Evolutionary conservation across 2,888 invertebrate species (phyloP).

Genomic region (Drosophila differens): DNA sequence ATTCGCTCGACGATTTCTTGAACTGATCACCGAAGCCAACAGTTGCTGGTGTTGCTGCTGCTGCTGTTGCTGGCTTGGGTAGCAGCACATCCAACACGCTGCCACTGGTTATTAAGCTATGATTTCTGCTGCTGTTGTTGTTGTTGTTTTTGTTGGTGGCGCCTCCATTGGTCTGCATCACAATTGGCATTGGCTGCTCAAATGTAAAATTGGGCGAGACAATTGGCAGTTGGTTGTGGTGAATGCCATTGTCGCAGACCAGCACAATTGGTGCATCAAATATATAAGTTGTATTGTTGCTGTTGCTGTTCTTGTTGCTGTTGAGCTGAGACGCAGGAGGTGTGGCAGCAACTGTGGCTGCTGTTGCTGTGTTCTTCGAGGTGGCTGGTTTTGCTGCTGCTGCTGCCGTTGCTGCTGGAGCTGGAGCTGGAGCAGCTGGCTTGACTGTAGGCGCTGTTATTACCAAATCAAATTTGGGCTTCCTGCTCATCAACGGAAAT

Average conservation of each 20-base stretch:
- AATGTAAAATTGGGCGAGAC: constrained; percentile 87
- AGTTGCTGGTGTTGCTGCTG: background rate
- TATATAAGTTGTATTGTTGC: constrained; percentile 41
- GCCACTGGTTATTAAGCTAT: constrained; percentile 57
- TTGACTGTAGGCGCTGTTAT: constrained; percentile 43
- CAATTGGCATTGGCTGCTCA: constrained; percentile 87
- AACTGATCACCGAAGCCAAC: constrained; percentile 84
- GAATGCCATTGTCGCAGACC: constrained; percentile 49
- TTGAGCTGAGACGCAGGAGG: background rate
- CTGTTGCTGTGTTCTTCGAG: constrained; percentile 7
- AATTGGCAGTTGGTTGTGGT: constrained; percentile 47
- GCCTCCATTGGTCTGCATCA: constrained; percentile 86
- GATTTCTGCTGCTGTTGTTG: constrained; percentile 24
- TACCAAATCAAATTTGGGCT: constrained; percentile 83
- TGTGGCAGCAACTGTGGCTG: constrained; percentile 9
- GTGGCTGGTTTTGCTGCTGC: background rate
- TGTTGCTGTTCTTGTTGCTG: constrained; percentile 5
- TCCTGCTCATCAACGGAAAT: constrained; percentile 83
- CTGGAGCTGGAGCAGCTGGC: background rate
- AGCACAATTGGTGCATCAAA: constrained; percentile 86
- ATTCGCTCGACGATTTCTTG: constrained; percentile 87
- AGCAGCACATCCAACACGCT: constrained; percentile 85
- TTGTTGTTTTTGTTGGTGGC: constrained; percentile 44
- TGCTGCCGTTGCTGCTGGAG: background rate
- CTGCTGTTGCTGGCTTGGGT: constrained; percentile 8